Conservation (phyloP, 1,140 invertebrate genomes). For the Drosophila athabasca region DNA sequence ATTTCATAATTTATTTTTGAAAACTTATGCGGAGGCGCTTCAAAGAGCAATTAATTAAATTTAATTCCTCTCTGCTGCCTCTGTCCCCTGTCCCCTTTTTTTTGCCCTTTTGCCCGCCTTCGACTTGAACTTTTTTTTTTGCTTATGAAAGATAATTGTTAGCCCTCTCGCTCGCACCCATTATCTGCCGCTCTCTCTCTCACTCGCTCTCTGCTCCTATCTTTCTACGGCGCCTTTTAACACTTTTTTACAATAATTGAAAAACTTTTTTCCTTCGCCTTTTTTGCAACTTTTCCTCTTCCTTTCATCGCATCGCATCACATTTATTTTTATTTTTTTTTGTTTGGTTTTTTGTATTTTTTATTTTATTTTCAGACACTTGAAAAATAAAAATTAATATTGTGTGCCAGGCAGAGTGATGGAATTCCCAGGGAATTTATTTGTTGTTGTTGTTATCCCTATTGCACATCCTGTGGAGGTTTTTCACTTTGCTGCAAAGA, state of each 20-base stretch:
- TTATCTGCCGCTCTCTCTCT: constrained; percentile 10
- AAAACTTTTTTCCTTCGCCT: constrained; percentile 70
- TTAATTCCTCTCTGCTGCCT: constrained; percentile 4
- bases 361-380: constrained; percentile 55
- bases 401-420: constrained; percentile 24
- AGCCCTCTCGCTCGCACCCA: constrained; percentile 17
- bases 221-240: constrained; percentile 42
- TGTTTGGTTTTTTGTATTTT: constrained; percentile 28
- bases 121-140: constrained; percentile 28
- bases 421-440: not conserved
- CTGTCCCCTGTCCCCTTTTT: not conserved
- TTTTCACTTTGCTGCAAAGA: constrained; percentile 18
- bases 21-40: constrained; percentile 14
- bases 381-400: constrained; percentile 74
- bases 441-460: not conserved
- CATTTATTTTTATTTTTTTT: constrained; percentile 39
- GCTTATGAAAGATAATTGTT: constrained; percentile 50
- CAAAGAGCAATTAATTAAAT: constrained; percentile 56
- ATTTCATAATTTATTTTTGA: constrained; percentile 9
- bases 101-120: constrained; percentile 32
- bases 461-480: constrained; percentile 29
- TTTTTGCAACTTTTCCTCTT: constrained; percentile 51
- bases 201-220: constrained; percentile 24
- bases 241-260: constrained; percentile 80
- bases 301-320: constrained; percentile 6